Percentiles rank a stretch among this genome's conserved stretches.
Evolutionary conservation across 2,113 vertebrate species (phyloP).

Genomic region (Dicaeum eximium): DNA sequence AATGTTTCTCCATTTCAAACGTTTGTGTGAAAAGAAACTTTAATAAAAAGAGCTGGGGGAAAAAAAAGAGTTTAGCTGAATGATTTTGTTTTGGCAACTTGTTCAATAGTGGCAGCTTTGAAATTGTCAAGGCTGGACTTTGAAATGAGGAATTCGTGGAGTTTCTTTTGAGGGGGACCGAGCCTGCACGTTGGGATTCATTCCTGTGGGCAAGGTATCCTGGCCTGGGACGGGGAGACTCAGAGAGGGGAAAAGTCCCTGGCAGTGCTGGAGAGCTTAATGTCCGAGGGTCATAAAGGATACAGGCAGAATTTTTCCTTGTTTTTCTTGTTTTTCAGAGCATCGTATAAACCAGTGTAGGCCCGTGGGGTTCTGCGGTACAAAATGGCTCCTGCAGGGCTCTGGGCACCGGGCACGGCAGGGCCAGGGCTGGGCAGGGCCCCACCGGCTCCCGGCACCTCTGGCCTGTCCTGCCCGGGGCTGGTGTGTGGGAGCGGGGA

Average conservation of each 20-base stretch:
- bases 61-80: not conserved
- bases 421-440: not conserved
- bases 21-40: not conserved
- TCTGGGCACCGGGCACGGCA: accelerated
- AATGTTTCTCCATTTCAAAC: not conserved
- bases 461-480: accelerated
- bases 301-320: accelerated
- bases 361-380: not conserved
- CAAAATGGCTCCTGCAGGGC: not conserved
- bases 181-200: accelerated
- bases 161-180: not conserved
- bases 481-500: not conserved
- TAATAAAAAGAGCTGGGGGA: not conserved
- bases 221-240: not conserved
- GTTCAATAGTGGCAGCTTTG: constrained; percentile 14
- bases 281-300: not conserved
- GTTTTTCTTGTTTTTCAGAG: not conserved
- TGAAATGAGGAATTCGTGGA: not conserved
- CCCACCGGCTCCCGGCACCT: not conserved
- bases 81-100: constrained; percentile 44
- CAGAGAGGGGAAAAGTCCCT: not conserved
- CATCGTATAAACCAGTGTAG: accelerated
- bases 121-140: not conserved
- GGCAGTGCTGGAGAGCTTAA: accelerated
- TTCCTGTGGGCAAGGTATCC: not conserved